phyloP scores from a whole-genome alignment of 2,113 vertebrate species.

The Pseudopipra pipra region DNA sequence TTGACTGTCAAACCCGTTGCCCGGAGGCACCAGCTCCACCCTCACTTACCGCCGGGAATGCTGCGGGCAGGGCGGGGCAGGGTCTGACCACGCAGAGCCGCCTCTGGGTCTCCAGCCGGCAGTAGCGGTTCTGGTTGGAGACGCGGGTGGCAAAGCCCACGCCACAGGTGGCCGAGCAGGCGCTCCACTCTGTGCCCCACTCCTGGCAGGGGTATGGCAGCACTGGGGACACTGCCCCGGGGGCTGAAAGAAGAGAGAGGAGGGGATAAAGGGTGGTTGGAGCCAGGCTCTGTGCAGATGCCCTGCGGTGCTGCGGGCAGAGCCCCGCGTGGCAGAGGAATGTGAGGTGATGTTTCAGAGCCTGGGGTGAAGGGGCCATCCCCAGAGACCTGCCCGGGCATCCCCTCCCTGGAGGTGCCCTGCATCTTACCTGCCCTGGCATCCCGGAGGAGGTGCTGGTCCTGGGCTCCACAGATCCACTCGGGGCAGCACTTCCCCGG shows the following conservation, averaged over 20 bases:
- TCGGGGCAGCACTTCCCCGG: conserved; percentile 90
- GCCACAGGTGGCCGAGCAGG: conserved; percentile 88
- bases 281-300: background rate
- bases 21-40: background rate
- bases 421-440: conserved; percentile 72
- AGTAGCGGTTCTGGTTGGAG: conserved; percentile 87
- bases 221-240: background rate
- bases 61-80: conserved; percentile 56
- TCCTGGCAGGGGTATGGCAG: conserved; percentile 67
- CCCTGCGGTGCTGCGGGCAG: fast-evolving
- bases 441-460: conserved; percentile 53
- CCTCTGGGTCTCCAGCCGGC: conserved; percentile 85
- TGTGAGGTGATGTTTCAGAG: background rate
- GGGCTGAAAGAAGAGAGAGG: conserved; percentile 18
- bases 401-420: background rate
- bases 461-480: conserved; percentile 86
- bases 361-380: background rate
- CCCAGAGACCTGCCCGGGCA: background rate
- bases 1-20: fast-evolving
- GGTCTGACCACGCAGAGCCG: conserved; percentile 81
- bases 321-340: background rate
- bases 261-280: background rate
- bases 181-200: conserved; percentile 85
- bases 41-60: background rate
- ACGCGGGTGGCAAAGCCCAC: conserved; percentile 84